phyloP scores from a whole-genome alignment of 2,113 vertebrate species.

The Lathamus discolor region DNA sequence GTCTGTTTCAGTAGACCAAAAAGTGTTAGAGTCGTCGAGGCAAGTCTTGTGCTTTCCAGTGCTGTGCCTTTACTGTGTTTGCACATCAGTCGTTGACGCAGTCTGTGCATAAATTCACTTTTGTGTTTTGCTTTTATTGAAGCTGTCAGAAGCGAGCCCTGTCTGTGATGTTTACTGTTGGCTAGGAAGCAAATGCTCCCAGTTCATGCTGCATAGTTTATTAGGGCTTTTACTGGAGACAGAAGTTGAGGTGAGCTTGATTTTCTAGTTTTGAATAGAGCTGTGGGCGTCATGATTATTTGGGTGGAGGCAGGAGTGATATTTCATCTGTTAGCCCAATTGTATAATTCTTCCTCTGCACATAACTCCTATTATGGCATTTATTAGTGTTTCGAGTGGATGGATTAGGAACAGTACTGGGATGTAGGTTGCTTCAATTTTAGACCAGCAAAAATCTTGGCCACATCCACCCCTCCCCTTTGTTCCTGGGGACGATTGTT shows the following conservation, averaged over 20 bases:
- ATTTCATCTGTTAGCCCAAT: slow-evolving; percentile 20
- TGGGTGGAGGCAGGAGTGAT: slow-evolving; percentile 63
- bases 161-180: background rate
- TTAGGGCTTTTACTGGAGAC: slow-evolving; percentile 33
- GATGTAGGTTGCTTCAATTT: background rate
- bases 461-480: background rate
- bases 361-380: background rate
- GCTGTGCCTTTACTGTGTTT: background rate
- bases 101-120: background rate
- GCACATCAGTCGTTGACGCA: background rate
- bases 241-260: slow-evolving; percentile 59
- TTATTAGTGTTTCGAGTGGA: background rate
- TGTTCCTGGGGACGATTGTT: background rate
- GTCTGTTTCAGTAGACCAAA: background rate
- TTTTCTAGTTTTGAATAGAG: slow-evolving; percentile 59
- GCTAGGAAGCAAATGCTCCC: slow-evolving; percentile 7
- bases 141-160: background rate
- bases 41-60: background rate
- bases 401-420: background rate
- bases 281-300: slow-evolving; percentile 58
- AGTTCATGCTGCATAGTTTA: slow-evolving; percentile 6
- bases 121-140: background rate
- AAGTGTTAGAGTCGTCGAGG: background rate
- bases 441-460: background rate
- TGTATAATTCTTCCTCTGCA: slow-evolving; percentile 20